Evolutionary conservation across 2,113 vertebrate species (phyloP), one percentile per base, ranked within the genome.

Genomic region (Forbesichthys papilliferus): DNA sequence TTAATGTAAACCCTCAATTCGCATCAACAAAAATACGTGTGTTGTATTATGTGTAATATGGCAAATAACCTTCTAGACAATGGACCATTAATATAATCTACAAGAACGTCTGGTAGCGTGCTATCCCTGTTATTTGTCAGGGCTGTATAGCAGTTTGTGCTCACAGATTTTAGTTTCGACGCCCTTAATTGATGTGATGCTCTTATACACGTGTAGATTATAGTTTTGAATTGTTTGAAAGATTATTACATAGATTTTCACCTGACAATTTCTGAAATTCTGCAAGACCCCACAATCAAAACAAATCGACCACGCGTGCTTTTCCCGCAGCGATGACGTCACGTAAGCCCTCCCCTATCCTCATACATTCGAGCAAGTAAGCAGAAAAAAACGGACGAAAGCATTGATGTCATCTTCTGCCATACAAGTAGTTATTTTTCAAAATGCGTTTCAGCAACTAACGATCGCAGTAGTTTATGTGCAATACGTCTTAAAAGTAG

Each of bases 321-420:
- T 90, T 90, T 90, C 91, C 90, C 87, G 89, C 92, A 91, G 87
- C 86, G 82, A 68, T 91, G 87, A 93, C 90, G 90, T 92, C 91
- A 93, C 79, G 27, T 36, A 11, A 48, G 1, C 64, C 83, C 83
- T 34, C 77, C 79, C 62, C 71, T 71, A 67, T 53, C 55, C 66
- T 51, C 7, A 12, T 27, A 27, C 14, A 12, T 3, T 11, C n/a
- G 14, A 14, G 67, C 88, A 73, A 85, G 80, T 90, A 82, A 91
- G 90, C 81, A 73, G 52, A 86, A 65, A 73, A 81, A 79, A 69
- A 13, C 11, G 3, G 71, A 61, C 34, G 61, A 58, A 74, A 71
- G 61, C 64, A 71, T 60, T 56, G 64, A 53, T 73, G 83, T 68
- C 86, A 69, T 65, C 46, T 8, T 20, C 36, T 71, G 65, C 68